Evolutionary conservation across 1,140 invertebrate genomes (phyloP).

Genomic region (Scaptomyza pallida): DNA sequence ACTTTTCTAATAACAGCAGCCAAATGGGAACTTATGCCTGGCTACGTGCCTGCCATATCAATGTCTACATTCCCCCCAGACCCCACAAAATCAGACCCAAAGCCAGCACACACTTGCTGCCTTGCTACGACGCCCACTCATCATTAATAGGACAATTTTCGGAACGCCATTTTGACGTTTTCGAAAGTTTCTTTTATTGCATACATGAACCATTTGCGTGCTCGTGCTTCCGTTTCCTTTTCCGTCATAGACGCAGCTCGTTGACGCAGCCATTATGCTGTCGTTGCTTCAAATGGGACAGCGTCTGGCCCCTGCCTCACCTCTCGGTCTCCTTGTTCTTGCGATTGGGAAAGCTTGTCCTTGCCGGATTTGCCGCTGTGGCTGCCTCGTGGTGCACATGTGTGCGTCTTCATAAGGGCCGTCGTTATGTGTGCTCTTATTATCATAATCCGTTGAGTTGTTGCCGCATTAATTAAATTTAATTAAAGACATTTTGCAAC

Average conservation of each 20-base stretch:
- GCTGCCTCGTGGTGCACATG: slow-evolving; percentile 48
- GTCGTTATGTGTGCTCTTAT: slow-evolving; percentile 79
- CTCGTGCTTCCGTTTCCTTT: slow-evolving; percentile 63
- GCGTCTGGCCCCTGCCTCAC: slow-evolving; percentile 48
- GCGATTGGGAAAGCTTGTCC: slow-evolving; percentile 14
- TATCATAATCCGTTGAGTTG: slow-evolving; percentile 83
- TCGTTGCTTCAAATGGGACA: slow-evolving; percentile 61
- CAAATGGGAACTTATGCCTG: slow-evolving; percentile 76
- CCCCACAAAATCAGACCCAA: neutral
- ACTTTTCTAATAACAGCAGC: slow-evolving; percentile 80
- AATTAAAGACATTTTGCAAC: slow-evolving; percentile 83
- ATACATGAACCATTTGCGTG: slow-evolving; percentile 82
- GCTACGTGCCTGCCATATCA: slow-evolving; percentile 69
- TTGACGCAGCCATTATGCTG: slow-evolving; percentile 77
- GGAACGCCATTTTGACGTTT: slow-evolving; percentile 81
- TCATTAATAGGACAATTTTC: slow-evolving; percentile 77
- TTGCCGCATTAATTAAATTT: slow-evolving; percentile 83
- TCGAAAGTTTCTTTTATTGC: slow-evolving; percentile 83
- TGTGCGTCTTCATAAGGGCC: slow-evolving; percentile 68
- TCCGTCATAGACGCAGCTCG: slow-evolving; percentile 62
- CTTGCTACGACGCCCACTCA: slow-evolving; percentile 23
- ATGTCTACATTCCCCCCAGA: slow-evolving; percentile 23
- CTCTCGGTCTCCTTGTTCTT: neutral
- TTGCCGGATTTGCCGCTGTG: slow-evolving; percentile 2
- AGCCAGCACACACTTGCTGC: neutral